These are phyloP conservation scores for Isurus oxyrinchus DNA, from an alignment of 2,113 vertebrate species.

Conservation along the genomic window DNA sequence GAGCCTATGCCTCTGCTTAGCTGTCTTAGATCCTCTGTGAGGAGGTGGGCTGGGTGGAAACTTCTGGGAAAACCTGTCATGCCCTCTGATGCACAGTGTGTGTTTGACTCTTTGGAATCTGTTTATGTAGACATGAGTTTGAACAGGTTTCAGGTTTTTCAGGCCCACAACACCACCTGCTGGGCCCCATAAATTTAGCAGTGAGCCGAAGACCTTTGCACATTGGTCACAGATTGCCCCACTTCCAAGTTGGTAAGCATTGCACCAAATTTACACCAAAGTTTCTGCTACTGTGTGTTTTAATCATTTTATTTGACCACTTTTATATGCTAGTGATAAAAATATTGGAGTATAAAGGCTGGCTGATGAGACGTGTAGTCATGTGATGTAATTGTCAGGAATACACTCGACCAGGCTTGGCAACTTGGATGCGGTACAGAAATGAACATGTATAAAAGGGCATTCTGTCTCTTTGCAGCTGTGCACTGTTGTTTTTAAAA, in stretches of 20 bases:
- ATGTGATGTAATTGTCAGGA: no score
- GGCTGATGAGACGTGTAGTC: neutral
- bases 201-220: neutral
- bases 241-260: neutral
- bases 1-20: neutral
- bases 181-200: neutral
- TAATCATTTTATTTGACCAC: neutral
- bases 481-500: neutral
- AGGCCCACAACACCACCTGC: neutral
- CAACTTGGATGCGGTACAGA: neutral
- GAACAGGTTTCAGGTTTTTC: neutral
- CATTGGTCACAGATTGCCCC: neutral
- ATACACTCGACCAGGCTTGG: neutral
- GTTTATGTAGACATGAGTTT: neutral
- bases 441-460: neutral
- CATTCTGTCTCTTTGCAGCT: neutral
- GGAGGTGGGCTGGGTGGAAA: neutral
- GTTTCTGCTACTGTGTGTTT: neutral
- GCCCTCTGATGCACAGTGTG: neutral
- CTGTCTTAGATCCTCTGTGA: neutral
- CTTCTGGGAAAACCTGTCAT: no score
- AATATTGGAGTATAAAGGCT: neutral
- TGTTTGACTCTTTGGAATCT: neutral
- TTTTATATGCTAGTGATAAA: neutral
- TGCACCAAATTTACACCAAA: neutral